Evolutionary conservation across 2,113 vertebrate species (phyloP).

Genomic region (Trichechus manatus): DNA sequence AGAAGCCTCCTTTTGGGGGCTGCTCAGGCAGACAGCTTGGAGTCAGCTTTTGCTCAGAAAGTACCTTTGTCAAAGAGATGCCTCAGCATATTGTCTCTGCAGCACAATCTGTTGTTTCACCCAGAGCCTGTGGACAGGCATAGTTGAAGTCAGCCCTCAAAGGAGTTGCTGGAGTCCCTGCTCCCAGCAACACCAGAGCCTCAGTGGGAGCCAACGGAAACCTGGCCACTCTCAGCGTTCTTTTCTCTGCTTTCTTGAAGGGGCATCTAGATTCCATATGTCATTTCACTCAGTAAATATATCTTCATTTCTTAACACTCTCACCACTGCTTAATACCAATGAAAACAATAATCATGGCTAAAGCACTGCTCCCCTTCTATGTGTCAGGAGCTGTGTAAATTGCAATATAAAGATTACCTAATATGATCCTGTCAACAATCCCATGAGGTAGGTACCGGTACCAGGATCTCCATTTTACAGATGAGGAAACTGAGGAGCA

Average conservation of each 20-base stretch:
- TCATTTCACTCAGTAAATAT: rapidly evolving
- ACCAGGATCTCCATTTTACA: background rate
- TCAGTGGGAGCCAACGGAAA: background rate
- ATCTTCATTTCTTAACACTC: background rate
- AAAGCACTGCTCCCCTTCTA: rapidly evolving
- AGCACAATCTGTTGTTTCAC: background rate
- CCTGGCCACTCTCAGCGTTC: rapidly evolving
- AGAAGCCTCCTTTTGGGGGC: background rate
- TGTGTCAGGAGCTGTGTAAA: rapidly evolving
- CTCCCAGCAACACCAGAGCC: background rate
- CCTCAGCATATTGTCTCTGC: background rate
- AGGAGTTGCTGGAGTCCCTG: background rate
- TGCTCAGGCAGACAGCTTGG: background rate
- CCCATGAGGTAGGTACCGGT: background rate
- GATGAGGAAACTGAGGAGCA: background rate
- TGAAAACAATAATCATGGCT: too few relatives aligned
- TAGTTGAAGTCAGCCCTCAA: rapidly evolving
- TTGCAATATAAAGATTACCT: rapidly evolving
- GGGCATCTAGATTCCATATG: rapidly evolving
- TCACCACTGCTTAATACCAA: background rate
- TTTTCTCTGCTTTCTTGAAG: background rate
- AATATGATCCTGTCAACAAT: background rate
- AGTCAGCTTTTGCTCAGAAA: slow-evolving; percentile 50
- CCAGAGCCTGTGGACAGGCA: background rate
- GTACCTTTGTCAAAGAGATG: slow-evolving; percentile 24